A percentile compares a stretch with the other conserved stretches of the same genome.
phyloP scores from a whole-genome alignment of 1,140 invertebrate genomes.

The Microplitis mediator region DNA sequence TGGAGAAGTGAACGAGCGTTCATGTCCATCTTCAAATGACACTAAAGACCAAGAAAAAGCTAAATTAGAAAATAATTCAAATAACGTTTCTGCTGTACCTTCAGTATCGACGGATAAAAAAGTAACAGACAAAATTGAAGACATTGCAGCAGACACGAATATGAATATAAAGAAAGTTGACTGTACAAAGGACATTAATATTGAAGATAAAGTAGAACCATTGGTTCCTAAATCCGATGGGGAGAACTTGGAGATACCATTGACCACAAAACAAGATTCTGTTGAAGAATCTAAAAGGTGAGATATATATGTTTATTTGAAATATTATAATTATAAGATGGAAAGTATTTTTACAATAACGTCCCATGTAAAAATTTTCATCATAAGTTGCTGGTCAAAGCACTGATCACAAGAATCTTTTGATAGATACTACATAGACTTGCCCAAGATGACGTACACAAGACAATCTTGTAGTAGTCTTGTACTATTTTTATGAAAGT shows the following conservation, averaged over 20 bases:
- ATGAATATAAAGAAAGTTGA: slow-evolving; percentile 30
- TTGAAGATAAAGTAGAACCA: too few relatives aligned
- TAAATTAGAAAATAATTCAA: neutral
- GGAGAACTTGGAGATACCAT: too few relatives aligned
- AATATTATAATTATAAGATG: too few relatives aligned
- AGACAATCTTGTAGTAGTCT: too few relatives aligned
- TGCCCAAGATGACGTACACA: too few relatives aligned
- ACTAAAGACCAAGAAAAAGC: neutral
- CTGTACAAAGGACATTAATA: slow-evolving; percentile 29
- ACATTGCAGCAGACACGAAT: slow-evolving; percentile 7
- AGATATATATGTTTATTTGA: neutral
- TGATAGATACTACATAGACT: too few relatives aligned
- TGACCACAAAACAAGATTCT: slow-evolving; percentile 46
- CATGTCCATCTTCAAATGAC: neutral
- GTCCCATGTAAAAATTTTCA: too few relatives aligned
- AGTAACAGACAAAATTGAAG: neutral
- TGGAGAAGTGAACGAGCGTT: slow-evolving; percentile 16
- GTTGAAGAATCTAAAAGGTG: slow-evolving; percentile 49
- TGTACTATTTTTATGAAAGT: too few relatives aligned
- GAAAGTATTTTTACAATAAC: too few relatives aligned
- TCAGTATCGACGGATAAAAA: neutral
- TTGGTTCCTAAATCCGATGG: too few relatives aligned
- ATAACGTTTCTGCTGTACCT: neutral
- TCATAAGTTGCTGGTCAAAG: too few relatives aligned
- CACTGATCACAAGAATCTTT: too few relatives aligned